Evolutionary conservation across 2,797 vertebrate species (phyloP), one percentile per base, ranked within the genome.

Genomic region (Xenentodon cancila): DNA sequence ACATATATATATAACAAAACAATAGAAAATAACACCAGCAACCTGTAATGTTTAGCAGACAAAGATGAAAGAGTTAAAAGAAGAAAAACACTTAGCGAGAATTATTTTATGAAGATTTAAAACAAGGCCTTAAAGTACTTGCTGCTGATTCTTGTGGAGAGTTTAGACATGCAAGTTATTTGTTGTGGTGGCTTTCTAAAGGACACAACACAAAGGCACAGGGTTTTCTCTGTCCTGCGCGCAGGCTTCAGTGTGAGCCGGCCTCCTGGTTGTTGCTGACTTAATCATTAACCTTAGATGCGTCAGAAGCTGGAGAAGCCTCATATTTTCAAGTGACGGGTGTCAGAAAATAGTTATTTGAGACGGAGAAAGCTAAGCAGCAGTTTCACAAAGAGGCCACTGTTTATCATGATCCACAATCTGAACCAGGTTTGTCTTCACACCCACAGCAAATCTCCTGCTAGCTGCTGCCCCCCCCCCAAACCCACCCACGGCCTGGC

Each of bases 361-460:
- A 46, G n/a, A 53, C 19, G 32, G 48, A n/a, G 9, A 27, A n/a
- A 30, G 51, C 7, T 5, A 42, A 47, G 13, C 12, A 40, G 3
- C 37, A 15, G 13, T 40, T 40, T 40, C 37, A 43, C 25, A 7
- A 22, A 15, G 3, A 2, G 44, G 30, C 32, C 21, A 19, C 22
- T 54, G 55, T 43, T 63, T 51, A 30, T 42, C 17, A 4, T 15
- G 37, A 40, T 40, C 13, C 37, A 13, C 15, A 40, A 15, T 13
- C 37, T 40, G 37, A 40, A 15, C 37, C 37, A 37, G 67, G 40
- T 50, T 75, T 73, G 74, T 69, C 55, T 59, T 76, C 68, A 68
- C 76, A 59, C 78, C 80, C 73, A 77, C 81, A 74, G 61, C 42
- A 64, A 69, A 70, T 68, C 73, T 63, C 43, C 80, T 21, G 70